Percentiles rank a stretch among this genome's conserved stretches.
These are phyloP conservation scores for Diabrotica balteata DNA, from an alignment of 2,888 invertebrate genomes.

Conservation along the genomic window DNA sequence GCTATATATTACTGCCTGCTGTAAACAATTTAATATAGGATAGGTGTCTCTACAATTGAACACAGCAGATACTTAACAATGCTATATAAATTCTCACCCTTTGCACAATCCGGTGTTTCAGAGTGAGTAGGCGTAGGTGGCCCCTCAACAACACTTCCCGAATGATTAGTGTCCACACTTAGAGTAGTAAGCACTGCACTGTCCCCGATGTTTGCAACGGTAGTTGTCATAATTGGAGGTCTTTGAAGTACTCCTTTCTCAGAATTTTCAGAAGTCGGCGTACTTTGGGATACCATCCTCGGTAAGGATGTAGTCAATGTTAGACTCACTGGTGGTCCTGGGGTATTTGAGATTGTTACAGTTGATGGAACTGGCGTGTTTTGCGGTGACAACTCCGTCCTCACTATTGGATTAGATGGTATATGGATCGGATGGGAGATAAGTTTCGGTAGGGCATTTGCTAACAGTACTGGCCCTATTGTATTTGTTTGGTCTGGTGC, in stretches of 20 bases:
- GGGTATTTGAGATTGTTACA: slow-evolving; percentile 60
- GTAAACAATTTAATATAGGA: too few relatives aligned
- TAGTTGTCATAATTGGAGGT: slow-evolving; percentile 18
- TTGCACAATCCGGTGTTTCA: slow-evolving; percentile 71
- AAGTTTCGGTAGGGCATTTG: slow-evolving; percentile 71
- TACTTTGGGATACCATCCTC: slow-evolving; percentile 62
- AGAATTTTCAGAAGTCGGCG: slow-evolving; percentile 37
- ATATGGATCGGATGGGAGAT: slow-evolving; percentile 64
- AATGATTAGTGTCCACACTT: slow-evolving; percentile 63
- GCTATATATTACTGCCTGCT: too few relatives aligned
- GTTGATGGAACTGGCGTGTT: slow-evolving; percentile 55
- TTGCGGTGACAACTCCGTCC: slow-evolving; percentile 52
- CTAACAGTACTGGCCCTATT: slow-evolving; percentile 69
- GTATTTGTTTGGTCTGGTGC: slow-evolving; percentile 56
- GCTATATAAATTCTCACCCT: slow-evolving; percentile 62
- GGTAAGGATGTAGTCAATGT: slow-evolving; percentile 57
- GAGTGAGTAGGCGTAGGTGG: slow-evolving; percentile 83
- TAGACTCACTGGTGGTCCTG: slow-evolving; percentile 58
- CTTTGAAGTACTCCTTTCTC: slow-evolving; percentile 50
- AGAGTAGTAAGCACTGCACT: slow-evolving; percentile 58
- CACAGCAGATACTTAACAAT: too few relatives aligned
- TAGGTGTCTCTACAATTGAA: too few relatives aligned
- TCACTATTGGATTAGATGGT: slow-evolving; percentile 47
- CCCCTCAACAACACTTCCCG: slow-evolving; percentile 63
- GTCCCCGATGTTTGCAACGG: slow-evolving; percentile 32